phyloP scores from a whole-genome alignment of 2,888 invertebrate species.

The Gibbula magus region DNA sequence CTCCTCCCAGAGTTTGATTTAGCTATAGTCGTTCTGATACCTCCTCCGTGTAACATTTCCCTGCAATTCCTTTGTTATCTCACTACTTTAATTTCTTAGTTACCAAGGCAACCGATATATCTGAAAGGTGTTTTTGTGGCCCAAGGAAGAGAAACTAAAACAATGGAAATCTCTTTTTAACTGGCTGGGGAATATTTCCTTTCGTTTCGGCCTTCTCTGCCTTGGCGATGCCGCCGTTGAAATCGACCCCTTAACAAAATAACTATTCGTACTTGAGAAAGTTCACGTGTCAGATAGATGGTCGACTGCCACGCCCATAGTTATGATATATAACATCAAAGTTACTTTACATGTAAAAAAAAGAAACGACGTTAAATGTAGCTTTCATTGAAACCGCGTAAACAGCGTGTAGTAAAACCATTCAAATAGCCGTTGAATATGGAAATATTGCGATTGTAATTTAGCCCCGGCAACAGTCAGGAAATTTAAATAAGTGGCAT shows the following conservation, averaged over 20 bases:
- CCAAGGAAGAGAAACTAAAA: constrained; percentile 9
- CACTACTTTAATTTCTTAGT: constrained; percentile 23
- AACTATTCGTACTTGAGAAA: background rate
- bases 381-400: background rate
- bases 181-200: constrained; percentile 15
- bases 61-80: constrained; percentile 13
- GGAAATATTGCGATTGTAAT: constrained; percentile 6
- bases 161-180: constrained; percentile 7
- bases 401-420: background rate
- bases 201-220: background rate
- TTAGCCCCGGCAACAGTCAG: background rate
- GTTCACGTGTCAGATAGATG: background rate
- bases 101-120: constrained; percentile 23
- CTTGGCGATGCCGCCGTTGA: background rate
- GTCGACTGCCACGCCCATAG: background rate
- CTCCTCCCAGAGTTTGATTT: background rate
- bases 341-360: no score
- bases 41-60: constrained; percentile 15
- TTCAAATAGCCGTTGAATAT: constrained; percentile 10
- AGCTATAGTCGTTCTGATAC: background rate
- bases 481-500: constrained; percentile 20
- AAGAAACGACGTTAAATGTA: no score
- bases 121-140: constrained; percentile 14
- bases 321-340: background rate
- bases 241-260: constrained; percentile 6